These are phyloP conservation scores for Asarcornis scutulata DNA, from an alignment of 2,113 vertebrate genomes.

Conservation along the genomic window DNA sequence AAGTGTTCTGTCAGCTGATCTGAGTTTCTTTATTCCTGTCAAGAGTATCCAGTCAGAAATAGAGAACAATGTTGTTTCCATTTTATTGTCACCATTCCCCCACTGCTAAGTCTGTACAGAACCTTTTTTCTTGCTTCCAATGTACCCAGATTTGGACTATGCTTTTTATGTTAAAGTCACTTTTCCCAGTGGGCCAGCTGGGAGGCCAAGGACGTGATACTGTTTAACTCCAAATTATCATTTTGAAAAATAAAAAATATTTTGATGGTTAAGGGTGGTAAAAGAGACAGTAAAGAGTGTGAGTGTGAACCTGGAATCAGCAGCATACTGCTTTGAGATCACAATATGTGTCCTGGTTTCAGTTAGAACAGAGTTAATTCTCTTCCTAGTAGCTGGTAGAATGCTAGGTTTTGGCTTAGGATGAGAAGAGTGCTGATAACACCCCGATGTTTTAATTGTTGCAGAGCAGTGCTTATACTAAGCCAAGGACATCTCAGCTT, in stretches of 20 bases:
- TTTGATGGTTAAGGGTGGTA: neutral
- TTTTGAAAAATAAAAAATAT: neutral
- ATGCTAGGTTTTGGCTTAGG: too few relatives aligned
- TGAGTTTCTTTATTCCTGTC: neutral
- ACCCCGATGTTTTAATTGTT: too few relatives aligned
- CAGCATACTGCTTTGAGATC: neutral
- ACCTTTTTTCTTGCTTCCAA: neutral
- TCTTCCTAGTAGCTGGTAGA: too few relatives aligned
- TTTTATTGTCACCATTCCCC: neutral
- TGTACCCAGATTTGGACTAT: neutral
- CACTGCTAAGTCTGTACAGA: neutral
- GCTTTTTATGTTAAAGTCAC: neutral
- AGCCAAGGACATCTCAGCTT: too few relatives aligned
- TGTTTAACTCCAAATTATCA: fast-evolving
- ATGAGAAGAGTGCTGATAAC: too few relatives aligned
- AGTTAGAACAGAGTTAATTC: too few relatives aligned
- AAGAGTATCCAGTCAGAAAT: neutral
- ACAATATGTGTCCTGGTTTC: too few relatives aligned
- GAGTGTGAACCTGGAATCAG: neutral
- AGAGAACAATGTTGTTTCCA: neutral
- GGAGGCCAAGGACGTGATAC: fast-evolving
- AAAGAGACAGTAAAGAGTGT: neutral
- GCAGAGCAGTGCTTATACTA: too few relatives aligned
- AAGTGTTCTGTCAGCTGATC: neutral
- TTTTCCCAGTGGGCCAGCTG: neutral